These are phyloP conservation scores for Cynodonichthys magdalenae DNA, from an alignment of 2,797 vertebrate genomes.

Conservation along the genomic window DNA sequence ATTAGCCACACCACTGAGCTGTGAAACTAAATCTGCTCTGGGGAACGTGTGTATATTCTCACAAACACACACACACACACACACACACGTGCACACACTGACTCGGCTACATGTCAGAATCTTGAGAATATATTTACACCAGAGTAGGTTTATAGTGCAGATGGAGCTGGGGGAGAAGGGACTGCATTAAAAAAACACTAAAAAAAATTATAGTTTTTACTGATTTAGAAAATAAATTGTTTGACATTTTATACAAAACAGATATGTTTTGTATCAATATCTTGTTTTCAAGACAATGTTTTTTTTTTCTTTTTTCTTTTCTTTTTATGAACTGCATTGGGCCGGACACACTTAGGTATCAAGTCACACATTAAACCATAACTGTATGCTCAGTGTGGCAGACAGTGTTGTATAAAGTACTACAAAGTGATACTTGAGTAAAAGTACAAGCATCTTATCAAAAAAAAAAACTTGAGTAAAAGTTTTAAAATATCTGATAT, in stretches of 20 bases:
- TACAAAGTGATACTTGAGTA: too few relatives aligned
- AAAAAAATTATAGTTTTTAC: conserved; percentile 19
- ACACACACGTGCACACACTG: conserved; percentile 27
- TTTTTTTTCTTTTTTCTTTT: too few relatives aligned
- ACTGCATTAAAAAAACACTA: conserved; percentile 10
- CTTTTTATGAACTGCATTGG: too few relatives aligned
- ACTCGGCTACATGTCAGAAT: conserved; percentile 54
- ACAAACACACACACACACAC: conserved; percentile 24
- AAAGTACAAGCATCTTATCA: too few relatives aligned
- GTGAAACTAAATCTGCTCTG: conserved; percentile 67
- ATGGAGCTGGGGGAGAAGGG: conserved; percentile 40
- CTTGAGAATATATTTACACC: conserved; percentile 65
- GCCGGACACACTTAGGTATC: conserved; percentile 5
- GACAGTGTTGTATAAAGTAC: too few relatives aligned
- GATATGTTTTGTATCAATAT: not conserved
- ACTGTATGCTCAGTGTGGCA: conserved; percentile 16
- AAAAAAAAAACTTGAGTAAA: too few relatives aligned
- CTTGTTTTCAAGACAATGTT: too few relatives aligned
- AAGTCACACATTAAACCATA: not conserved
- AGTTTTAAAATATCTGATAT: too few relatives aligned
- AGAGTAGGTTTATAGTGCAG: conserved; percentile 56
- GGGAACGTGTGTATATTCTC: conserved; percentile 48
- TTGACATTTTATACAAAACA: conserved; percentile 6
- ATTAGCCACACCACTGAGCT: conserved; percentile 55
- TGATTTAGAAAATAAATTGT: conserved; percentile 30